Conservation (phyloP, 2,113 vertebrate species). For the Irena cyanogastra region DNA sequence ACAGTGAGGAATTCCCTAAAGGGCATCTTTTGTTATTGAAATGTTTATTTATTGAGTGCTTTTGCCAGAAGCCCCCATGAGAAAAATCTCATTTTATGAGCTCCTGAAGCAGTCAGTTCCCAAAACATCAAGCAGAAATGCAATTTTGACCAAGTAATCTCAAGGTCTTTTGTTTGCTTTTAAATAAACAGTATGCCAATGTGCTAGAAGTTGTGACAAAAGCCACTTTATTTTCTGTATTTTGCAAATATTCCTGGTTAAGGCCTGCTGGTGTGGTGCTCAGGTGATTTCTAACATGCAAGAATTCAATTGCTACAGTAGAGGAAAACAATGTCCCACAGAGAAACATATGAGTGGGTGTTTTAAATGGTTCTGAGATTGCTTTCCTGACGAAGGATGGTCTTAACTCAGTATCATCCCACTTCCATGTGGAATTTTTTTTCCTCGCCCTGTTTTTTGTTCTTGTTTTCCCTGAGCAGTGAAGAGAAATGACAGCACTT, state of each 20-base stretch:
- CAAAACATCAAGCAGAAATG: slow-evolving; percentile 37
- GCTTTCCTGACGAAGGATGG: not conserved
- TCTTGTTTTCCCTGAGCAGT: not conserved
- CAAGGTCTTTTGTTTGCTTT: slow-evolving; percentile 28
- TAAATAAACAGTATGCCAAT: not conserved
- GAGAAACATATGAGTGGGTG: not conserved
- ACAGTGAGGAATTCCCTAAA: not conserved
- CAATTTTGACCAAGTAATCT: slow-evolving; percentile 37
- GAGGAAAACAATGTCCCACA: not conserved
- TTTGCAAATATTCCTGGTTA: not conserved
- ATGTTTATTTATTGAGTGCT: slow-evolving; percentile 56
- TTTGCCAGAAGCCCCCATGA: slow-evolving; percentile 29
- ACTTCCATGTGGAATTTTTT: not conserved
- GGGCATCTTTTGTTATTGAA: slow-evolving; percentile 45
- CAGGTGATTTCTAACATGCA: not conserved
- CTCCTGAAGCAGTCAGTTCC: slow-evolving; percentile 33
- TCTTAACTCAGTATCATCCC: not conserved
- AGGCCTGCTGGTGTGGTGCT: not conserved
- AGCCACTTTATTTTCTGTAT: not conserved
- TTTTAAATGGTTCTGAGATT: not conserved
- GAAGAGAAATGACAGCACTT: not conserved
- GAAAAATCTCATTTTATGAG: slow-evolving; percentile 51
- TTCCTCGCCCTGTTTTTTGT: not conserved
- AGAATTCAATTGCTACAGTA: not conserved
- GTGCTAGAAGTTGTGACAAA: not conserved